Conservation (phyloP, 2,888 invertebrate genomes). For the Morinoia aosen region DNA sequence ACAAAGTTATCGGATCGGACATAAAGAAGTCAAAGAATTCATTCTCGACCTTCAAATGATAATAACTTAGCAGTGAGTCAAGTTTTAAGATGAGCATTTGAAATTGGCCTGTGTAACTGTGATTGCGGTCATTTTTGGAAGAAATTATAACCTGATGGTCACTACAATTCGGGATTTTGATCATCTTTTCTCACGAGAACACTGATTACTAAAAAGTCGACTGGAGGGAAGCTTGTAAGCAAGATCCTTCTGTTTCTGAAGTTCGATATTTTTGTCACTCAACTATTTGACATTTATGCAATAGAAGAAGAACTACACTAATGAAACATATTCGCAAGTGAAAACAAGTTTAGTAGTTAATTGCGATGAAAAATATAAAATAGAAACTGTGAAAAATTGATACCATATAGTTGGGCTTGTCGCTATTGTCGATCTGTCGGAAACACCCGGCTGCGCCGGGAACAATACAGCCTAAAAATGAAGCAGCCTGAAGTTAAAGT, state of each 20-base stretch:
- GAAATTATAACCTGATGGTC: background rate
- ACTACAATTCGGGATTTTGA: background rate
- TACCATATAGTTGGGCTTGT: too few species aligned
- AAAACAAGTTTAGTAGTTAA: background rate
- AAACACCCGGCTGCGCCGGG: too few species aligned
- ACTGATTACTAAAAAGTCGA: background rate
- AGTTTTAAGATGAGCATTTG: background rate
- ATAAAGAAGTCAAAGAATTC: background rate
- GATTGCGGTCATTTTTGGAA: background rate
- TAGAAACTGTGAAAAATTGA: background rate
- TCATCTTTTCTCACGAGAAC: too few species aligned
- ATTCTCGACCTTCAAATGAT: background rate
- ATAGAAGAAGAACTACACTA: background rate
- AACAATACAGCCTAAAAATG: too few species aligned
- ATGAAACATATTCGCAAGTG: background rate
- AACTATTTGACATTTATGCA: background rate
- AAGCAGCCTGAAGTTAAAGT: too few species aligned
- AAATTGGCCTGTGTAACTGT: background rate
- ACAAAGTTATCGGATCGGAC: background rate
- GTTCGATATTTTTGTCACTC: background rate
- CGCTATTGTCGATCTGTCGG: too few species aligned
- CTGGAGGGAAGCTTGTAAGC: background rate
- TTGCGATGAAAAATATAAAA: too few species aligned
- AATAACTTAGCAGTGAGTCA: background rate
- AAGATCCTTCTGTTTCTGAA: background rate